Percentiles rank a stretch among this genome's conserved stretches.
Evolutionary conservation across 1,140 invertebrate genomes (phyloP).

Genomic region (Trachymyrmex cornetzi): DNA sequence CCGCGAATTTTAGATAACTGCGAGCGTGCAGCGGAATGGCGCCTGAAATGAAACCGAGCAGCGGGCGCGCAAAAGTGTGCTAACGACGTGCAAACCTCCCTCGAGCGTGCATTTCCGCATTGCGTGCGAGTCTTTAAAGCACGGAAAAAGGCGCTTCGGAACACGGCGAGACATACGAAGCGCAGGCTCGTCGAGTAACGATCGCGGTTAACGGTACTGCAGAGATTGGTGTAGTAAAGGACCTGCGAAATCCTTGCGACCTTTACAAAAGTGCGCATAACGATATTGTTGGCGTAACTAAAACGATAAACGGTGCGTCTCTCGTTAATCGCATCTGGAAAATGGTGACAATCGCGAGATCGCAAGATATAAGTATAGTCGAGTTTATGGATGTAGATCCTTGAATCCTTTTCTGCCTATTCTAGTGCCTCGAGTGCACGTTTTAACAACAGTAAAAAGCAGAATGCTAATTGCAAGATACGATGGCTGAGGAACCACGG

Average conservation of each 20-base stretch:
- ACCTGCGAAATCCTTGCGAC: conserved; percentile 67
- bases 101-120: conserved; percentile 71
- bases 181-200: conserved; percentile 62
- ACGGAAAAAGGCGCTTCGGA: conserved; percentile 69
- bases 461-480: conserved; percentile 18
- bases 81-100: conserved; percentile 72
- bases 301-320: conserved; percentile 7
- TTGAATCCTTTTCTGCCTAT: neutral
- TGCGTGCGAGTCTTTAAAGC: conserved; percentile 70
- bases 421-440: neutral
- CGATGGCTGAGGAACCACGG: conserved; percentile 61
- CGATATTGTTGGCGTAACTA: conserved; percentile 53
- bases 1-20: conserved; percentile 51
- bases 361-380: neutral
- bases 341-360: neutral
- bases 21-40: conserved; percentile 42
- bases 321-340: neutral
- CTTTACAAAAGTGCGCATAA: conserved; percentile 67
- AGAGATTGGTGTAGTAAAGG: conserved; percentile 76
- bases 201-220: conserved; percentile 72
- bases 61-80: conserved; percentile 69
- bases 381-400: neutral
- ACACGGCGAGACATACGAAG: conserved; percentile 45
- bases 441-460: conserved; percentile 2
- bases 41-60: conserved; percentile 58